Evolutionary conservation across 2,888 invertebrate species (phyloP), one percentile per base, ranked within the genome.

Genomic region (Gymnoscelis rufifasciata): DNA sequence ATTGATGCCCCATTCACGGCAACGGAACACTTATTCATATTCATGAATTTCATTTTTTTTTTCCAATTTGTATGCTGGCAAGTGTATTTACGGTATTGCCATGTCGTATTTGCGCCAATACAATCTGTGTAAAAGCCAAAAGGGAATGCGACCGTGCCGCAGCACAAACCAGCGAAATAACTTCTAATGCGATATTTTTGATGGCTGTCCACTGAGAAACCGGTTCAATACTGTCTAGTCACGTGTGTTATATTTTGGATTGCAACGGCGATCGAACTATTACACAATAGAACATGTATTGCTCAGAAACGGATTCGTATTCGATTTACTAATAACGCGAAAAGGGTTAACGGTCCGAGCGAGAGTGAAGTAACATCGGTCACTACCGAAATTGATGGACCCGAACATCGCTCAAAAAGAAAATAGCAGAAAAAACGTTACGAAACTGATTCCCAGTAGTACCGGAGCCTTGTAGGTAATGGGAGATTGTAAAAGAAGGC

Each of bases 401-500:
- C 67, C 66, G 69, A 75, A 78, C 82, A 76, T 74, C 73, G 74
- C 70, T 81, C 75, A 75, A 75, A 79, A 72, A 67, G 69, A 76
- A 77, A 77, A 74, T 77, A 79, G 76, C 67, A 71, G 76, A 76
- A 74, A 74, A 79, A 77, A 71, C 74, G 76, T 83, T 81, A 78
- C 84, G 79, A 87, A 83, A 83, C 83, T 83, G 80, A 87, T 84
- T 86, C 83, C 83, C 83, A 78, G 77, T 74, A 74, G 81, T 68
- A 64, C 62, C 64, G 73, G 70, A 78, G 78, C 77, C 84, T 82
- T 76, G 76, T 75, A 83, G 80, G 86, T 88, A 88, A 87, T 86
- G 79, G 83, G 79, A 84, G 87, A 88, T 87, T 86, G 84, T 87
- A 86, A 87, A 87, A 87, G 80, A 78, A 82, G 84, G 87, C 87